Conservation (phyloP, 2,888 invertebrate species). For the Gisinianus flammeolus region DNA sequence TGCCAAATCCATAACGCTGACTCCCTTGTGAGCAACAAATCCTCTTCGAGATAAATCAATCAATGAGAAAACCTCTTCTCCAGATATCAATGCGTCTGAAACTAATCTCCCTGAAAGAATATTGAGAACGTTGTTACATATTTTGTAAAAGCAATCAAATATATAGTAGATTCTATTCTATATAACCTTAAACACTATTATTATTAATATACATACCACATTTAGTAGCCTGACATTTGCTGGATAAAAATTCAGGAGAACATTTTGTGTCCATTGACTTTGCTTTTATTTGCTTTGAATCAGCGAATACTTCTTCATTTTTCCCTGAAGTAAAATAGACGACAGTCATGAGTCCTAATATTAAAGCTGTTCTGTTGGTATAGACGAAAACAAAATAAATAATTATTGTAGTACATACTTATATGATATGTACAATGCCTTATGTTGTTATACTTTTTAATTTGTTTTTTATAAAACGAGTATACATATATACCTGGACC, state of each 20-base stretch:
- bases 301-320: conserved; percentile 39
- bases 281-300: conserved; percentile 17
- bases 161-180: no score
- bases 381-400: no score
- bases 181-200: no score
- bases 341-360: conserved; percentile 33
- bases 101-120: conserved; percentile 80
- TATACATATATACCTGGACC: no score
- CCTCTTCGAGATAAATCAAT: conserved; percentile 74
- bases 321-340: conserved; percentile 34
- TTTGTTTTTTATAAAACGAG: no score
- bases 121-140: no score
- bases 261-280: conserved; percentile 33
- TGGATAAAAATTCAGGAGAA: conserved; percentile 11
- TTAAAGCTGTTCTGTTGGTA: conserved; percentile 18
- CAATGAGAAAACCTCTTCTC: conserved; percentile 72
- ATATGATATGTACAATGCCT: no score
- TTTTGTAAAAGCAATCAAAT: no score
- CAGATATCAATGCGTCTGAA: conserved; percentile 75
- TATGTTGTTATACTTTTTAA: no score
- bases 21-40: conserved; percentile 30
- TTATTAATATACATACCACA: no score
- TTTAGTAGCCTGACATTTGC: conserved; percentile 62
- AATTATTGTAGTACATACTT: no score
- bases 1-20: conserved; percentile 26